A percentile compares a stretch with the other conserved stretches of the same genome.
Evolutionary conservation across 2,797 vertebrate species (phyloP).

Genomic region (Macropus fuliginosus): DNA sequence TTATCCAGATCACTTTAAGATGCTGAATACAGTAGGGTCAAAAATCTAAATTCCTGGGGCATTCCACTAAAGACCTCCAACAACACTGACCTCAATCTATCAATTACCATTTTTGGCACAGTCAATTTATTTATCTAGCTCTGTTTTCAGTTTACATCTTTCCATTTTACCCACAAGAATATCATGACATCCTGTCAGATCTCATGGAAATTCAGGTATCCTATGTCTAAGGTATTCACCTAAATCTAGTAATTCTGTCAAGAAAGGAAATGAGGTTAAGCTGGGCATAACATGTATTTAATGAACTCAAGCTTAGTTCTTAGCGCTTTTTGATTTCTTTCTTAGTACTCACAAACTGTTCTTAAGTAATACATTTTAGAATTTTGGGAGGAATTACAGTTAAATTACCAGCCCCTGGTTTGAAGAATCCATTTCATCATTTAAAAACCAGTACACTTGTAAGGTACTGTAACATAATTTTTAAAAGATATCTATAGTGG

Average conservation of each 20-base stretch:
- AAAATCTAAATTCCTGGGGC: not conserved
- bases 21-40: not conserved
- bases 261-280: not conserved
- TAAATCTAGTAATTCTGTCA: not conserved
- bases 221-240: not conserved
- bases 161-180: not conserved
- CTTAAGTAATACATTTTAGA: not conserved
- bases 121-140: not conserved
- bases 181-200: not conserved
- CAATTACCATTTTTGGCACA: not conserved
- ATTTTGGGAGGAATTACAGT: not conserved
- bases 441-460: not conserved
- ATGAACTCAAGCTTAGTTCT: not conserved
- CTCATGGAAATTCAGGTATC: not conserved
- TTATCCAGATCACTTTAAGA: not conserved
- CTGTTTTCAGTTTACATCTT: not conserved
- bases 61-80: not conserved
- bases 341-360: not conserved
- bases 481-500: not conserved
- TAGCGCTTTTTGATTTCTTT: not conserved
- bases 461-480: not conserved
- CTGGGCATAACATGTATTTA: not conserved
- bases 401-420: not conserved
- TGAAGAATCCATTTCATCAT: not conserved
- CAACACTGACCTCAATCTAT: not conserved